phyloP scores from a whole-genome alignment of 2,113 vertebrate species.

The Arizona elegans region DNA sequence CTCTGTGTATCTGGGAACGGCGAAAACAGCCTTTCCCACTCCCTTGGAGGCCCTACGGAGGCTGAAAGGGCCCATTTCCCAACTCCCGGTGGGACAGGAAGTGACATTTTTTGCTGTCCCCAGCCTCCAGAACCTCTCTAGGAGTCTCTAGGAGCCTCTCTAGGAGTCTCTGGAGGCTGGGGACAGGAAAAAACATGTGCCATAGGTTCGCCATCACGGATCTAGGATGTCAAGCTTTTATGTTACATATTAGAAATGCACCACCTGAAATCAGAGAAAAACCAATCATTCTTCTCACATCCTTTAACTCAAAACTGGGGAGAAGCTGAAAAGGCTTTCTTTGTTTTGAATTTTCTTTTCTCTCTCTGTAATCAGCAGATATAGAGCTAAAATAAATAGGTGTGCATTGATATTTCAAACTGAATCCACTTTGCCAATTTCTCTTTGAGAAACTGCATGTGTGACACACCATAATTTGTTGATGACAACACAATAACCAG shows the following conservation, averaged over 20 bases:
- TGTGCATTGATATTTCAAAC: not conserved
- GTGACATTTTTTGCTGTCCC: too few species aligned
- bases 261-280: not conserved
- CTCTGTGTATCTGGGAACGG: too few species aligned
- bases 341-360: not conserved
- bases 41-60: too few species aligned
- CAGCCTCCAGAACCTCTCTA: too few species aligned
- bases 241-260: not conserved
- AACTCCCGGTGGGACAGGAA: too few species aligned
- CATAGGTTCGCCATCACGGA: too few species aligned
- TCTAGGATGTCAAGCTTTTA: not conserved
- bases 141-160: too few species aligned
- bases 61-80: too few species aligned
- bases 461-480: not conserved
- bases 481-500: not conserved
- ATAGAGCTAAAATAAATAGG: not conserved
- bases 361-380: not conserved
- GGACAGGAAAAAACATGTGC: too few species aligned
- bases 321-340: not conserved
- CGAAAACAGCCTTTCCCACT: too few species aligned
- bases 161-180: too few species aligned
- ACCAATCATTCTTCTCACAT: too few species aligned
- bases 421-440: not conserved
- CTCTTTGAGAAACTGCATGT: not conserved
- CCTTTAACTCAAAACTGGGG: not conserved